Evolutionary conservation across 2,797 vertebrate species (phyloP), one percentile per base, ranked within the genome.

Genomic region (Danio choprae): DNA sequence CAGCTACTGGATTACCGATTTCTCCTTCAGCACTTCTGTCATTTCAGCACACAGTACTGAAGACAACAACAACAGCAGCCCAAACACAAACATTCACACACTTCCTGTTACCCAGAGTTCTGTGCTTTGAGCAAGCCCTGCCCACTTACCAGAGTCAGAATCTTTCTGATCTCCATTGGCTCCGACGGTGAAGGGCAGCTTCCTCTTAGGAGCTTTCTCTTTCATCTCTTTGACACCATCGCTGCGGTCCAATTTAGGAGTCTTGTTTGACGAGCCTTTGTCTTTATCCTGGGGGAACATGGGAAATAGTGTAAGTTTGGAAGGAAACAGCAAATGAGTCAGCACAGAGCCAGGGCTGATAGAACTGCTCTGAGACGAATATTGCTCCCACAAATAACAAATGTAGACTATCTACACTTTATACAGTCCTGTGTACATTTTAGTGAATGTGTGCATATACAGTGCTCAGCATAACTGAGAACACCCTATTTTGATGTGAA

Each of bases 91-190:
- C 73, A 63, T 36, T 68, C 48, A 80, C 81, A 73, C 62, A 67
- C 79, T 83, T 79, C 58, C 20, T n/a, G 63, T 38, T 83, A 82
- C 80, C 80, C 84, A 86, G 40, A 84, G 86, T 40, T 9, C 83
- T 38, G 43, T 60, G 73, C 74, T 80, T 12, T 70, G 53, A 82
- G 80, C 5, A 9, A 56, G 68, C 80, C 62, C 67, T 38, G 16
- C 72, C 72, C 60, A 40, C 86, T 92, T 95, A 99, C 97, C 98
- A 87, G 97, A 96, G 89, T 99, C 98, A 20, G 98, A 99, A 93
- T 99, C 96, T 91, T 98, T 99, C 92, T 98, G 97, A 94, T 99
- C 97, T 95, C 97, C 97, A 98, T 99, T 98, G 92, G 98, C 95
- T 92, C 98, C 97, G 78, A 96, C 93, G 68, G 97, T 96, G 90